phyloP scores from a whole-genome alignment of 2,888 invertebrate genomes.

The Holacanthella duospinosa region DNA sequence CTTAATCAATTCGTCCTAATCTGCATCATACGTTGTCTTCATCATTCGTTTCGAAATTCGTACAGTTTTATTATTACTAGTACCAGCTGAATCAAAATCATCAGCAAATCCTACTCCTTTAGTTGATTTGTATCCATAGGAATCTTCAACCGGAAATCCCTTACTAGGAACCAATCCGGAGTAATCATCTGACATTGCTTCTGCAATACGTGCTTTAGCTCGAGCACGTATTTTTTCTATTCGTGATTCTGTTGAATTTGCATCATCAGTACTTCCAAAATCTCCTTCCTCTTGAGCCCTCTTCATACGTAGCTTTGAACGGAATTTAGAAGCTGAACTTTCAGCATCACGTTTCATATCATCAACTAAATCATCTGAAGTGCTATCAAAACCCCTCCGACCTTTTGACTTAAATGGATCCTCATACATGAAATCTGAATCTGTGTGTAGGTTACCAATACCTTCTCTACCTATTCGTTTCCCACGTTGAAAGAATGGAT shows the following conservation, averaged over 20 bases:
- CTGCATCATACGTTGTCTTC: constrained; percentile 24
- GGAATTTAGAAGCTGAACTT: constrained; percentile 24
- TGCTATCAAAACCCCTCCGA: neutral
- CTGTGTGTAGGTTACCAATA: constrained; percentile 20
- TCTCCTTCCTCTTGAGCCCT: constrained; percentile 10
- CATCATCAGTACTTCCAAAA: constrained; percentile 15
- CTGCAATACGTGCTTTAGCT: constrained; percentile 31
- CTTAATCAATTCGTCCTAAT: too few species aligned
- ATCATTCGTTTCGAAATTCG: constrained; percentile 26
- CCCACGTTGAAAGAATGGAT: constrained; percentile 23
- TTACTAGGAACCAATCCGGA: constrained; percentile 15
- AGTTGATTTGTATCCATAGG: neutral
- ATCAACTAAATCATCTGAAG: constrained; percentile 25
- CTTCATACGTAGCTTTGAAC: constrained; percentile 22
- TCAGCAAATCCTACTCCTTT: neutral
- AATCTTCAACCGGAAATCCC: too few species aligned
- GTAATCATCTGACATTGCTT: constrained; percentile 27
- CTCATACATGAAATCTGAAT: constrained; percentile 29
- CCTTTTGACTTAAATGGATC: constrained; percentile 24
- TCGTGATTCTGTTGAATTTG: constrained; percentile 20
- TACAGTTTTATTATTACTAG: constrained; percentile 14
- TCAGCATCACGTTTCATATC: constrained; percentile 27
- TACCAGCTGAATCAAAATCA: neutral
- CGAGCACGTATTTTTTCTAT: constrained; percentile 28
- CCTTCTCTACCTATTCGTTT: too few species aligned